A percentile compares a stretch with the other conserved stretches of the same genome.
These are phyloP conservation scores for Mesitornis unicolor DNA, from an alignment of 2,113 vertebrate species.

Conservation along the genomic window DNA sequence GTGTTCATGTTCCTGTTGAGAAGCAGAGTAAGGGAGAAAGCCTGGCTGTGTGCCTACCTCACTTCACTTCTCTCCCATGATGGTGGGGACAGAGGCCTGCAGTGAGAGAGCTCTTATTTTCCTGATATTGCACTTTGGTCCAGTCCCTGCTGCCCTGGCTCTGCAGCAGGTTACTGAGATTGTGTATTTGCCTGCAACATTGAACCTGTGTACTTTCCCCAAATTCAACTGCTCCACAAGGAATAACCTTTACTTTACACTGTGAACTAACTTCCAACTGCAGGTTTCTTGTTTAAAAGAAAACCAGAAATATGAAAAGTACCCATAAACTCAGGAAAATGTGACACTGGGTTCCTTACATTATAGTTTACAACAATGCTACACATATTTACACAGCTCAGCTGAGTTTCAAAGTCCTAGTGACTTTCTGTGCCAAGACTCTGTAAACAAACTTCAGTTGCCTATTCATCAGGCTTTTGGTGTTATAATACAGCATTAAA, in stretches of 20 bases:
- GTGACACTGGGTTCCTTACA: not conserved
- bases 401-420: not conserved
- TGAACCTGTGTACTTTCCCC: not conserved
- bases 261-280: not conserved
- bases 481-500: not conserved
- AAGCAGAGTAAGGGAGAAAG: not conserved
- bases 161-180: not conserved
- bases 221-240: not conserved
- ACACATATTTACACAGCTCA: not conserved
- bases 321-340: not conserved
- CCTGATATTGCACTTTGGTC: not conserved
- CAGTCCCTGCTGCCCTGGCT: not conserved
- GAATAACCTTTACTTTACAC: not conserved
- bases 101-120: not conserved
- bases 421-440: not conserved
- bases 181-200: not conserved
- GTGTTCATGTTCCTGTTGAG: fast-evolving
- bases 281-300: not conserved
- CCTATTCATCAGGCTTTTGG: not conserved
- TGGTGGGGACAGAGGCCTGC: not conserved
- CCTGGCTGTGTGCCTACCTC: not conserved
- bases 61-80: not conserved
- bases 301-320: not conserved
- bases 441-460: not conserved
- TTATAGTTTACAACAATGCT: not conserved